Evolutionary conservation across 2,888 invertebrate genomes (phyloP), one percentile per base, ranked within the genome.

Genomic region (Torymus texanus): DNA sequence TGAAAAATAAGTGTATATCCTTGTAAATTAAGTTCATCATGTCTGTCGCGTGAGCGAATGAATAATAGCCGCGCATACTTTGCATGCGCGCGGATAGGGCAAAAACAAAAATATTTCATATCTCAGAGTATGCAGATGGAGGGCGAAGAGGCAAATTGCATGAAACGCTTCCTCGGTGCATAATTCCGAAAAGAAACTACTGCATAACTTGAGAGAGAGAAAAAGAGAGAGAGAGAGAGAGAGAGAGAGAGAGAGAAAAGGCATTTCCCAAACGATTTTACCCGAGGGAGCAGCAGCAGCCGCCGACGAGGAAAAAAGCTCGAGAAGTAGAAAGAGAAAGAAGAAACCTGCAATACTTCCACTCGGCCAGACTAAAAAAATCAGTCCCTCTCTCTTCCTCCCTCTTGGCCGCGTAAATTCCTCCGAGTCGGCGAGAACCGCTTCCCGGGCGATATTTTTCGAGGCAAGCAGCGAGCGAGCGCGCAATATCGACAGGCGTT

Each of bases 401-500:
- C 41, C 18, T 11, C 59, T 72, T 5, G 53, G 59, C 72, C 41
- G 41, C 41, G 41, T 41, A 41, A 41, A 41, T 41, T 41, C 41
- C 8, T 41, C 41, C 5, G 41, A 41, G 41, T 41, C 41, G 41
- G 41, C 41, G 41, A 8, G 41, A 41, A 41, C 41, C 41, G 41
- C 41, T 41, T 41, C 41, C 41, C 41, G 41, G 0, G 65, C 59
- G 55, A 29, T 66, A 41, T 24, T 62, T 67, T 55, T 10, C 29
- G 16, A 51, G 50, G 72, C 68, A 70, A 50, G 50, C 55, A 21
- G 67, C 18, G 79, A 74, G 70, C 74, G 75, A 55, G 74, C 71
- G 50, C 16, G 75, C 79, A 70, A 59, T 79, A 81, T 81, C 79
- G 81, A 79, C 81, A 79, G 79, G 55, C 79, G 79, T 79, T 81